Base-by-base conservation (phyloP, 2,888 invertebrate species). In the Aphidius colemani region DNA sequence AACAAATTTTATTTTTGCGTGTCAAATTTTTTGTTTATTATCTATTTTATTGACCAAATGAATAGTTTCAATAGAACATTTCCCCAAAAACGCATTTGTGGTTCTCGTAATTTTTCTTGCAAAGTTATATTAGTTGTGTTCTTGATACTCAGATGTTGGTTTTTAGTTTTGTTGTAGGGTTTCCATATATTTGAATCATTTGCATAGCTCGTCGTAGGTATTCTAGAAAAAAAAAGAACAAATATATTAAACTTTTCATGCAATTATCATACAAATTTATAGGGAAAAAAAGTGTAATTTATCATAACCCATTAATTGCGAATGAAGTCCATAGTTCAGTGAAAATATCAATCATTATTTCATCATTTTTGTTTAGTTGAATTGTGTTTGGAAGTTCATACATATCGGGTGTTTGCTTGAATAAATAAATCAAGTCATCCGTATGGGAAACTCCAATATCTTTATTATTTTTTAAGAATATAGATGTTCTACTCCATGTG, bases 381-480 rank as follows among this genome's bases (percentile, higher is more conserved):
- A 64, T 66, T n/a, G 65, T 60, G 18, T 66, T 45, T 6, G 62
- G 39, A 58, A 67, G 13, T 1, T 43, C 58, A 10, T 59, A 59
- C 6, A 9, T 1, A 4, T 39, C 51, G 3, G 45, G 44, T n/a
- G 66, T 48, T 6, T 64, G 45, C 8, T 75, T 74, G 70, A 85
- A 86, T 43, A 85, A 66, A 67, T 86, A 84, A 45, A 84, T 77
- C 3, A 85, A 71, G 56, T 86, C 85, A 66, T 85, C 85, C 1
- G 83, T 83, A 68, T 86, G 85, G 53, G 83, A 80, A 4, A 84
- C 82, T 7, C 85, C 71, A 40, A 69, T 13, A 9, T 68, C 59
- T 0, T 13, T 11, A 45, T 67, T 63, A 9, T 56, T 48, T 0
- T 60, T 55, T 7, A 50, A 13, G 1, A 59, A 2, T 7, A 6